A percentile compares a stretch with the other conserved stretches of the same genome.
Evolutionary conservation across 2,888 invertebrate genomes (phyloP).

Genomic region (Ornithoptera alexandrae): DNA sequence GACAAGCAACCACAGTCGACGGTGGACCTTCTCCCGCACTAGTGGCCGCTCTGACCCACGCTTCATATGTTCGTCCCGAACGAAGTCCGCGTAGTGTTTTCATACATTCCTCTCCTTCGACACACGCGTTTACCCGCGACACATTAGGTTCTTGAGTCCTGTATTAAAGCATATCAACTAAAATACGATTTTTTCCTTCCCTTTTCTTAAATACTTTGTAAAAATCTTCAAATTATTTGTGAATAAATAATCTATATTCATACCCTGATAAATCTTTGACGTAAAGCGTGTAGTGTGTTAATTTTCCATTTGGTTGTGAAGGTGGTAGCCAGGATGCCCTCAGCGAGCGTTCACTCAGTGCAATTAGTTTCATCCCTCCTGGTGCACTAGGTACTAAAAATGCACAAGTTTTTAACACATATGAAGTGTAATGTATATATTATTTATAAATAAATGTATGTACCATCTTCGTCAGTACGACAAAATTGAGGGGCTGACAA

Average conservation of each 20-base stretch:
- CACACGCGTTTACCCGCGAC: conserved; percentile 63
- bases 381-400: conserved; percentile 89
- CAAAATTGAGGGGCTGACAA: conserved; percentile 87
- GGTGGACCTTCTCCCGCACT: conserved; percentile 84
- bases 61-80: conserved; percentile 88
- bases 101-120: conserved; percentile 72
- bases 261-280: conserved; percentile 84
- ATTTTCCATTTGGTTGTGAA: conserved; percentile 88
- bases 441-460: conserved; percentile 31
- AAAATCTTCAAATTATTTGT: background rate
- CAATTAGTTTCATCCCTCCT: conserved; percentile 90
- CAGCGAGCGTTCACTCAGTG: conserved; percentile 88
- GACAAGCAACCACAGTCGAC: conserved; percentile 67
- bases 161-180: conserved; percentile 1
- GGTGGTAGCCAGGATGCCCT: conserved; percentile 93
- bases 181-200: no score
- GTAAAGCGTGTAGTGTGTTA: conserved; percentile 90
- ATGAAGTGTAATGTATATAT: background rate
- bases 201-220: background rate
- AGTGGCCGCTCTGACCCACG: conserved; percentile 92
- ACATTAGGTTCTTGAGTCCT: conserved; percentile 71
- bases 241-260: background rate
- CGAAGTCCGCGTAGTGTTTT: conserved; percentile 84
- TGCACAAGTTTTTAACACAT: background rate
- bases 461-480: conserved; percentile 92